Base-by-base conservation (phyloP, 92 coral and sea anemone species). In the Porites rus region DNA sequence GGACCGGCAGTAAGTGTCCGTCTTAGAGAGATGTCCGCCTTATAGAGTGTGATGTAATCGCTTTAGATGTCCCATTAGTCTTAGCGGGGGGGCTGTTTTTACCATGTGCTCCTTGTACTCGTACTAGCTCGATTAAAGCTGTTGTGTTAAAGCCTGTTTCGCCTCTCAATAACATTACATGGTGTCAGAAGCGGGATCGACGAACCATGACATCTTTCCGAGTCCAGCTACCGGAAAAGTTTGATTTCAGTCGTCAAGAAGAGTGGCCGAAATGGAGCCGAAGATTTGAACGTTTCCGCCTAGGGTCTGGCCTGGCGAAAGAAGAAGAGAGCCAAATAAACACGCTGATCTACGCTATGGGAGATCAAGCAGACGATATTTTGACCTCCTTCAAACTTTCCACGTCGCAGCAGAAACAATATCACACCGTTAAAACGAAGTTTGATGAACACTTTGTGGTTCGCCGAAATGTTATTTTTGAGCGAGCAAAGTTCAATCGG, bases 271-370 rank as follows among this genome's bases (percentile, higher is more conserved):
- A 89, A 56, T 84, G 82, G 81, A 76, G 78, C 74, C 46, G 69
- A 69, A 76, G 88, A 59, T 88, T 88, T 78, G 89, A 89, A 78
- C 85, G 82, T 28, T 84, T 83, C 71, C 72, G 92, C 72, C 88
- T 76, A 52, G 92, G 76, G n/a, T 56, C 81, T 13, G 84, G 84
- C n/a, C 80, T 83, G 25, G 79, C 76, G 58, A 81, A 81, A 58
- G 86, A 82, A 46, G 83, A 76, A 62, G 63, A 80, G 31, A 82
- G 79, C 14, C 84, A 82, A 68, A 88, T 88, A 73, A 88, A 88
- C 25, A 66, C 71, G 71, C 71, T 66, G 71, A 66, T 66, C 71
- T 28, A 69, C 74, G 74, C 74, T 25, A 69, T 69, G 74, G 74
- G 74, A 21, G 53, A 69, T 25, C 52, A 69, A 70, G 75, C 75